These are phyloP conservation scores for Aphidius colemani DNA, from an alignment of 2,888 invertebrate genomes.

Conservation along the genomic window DNA sequence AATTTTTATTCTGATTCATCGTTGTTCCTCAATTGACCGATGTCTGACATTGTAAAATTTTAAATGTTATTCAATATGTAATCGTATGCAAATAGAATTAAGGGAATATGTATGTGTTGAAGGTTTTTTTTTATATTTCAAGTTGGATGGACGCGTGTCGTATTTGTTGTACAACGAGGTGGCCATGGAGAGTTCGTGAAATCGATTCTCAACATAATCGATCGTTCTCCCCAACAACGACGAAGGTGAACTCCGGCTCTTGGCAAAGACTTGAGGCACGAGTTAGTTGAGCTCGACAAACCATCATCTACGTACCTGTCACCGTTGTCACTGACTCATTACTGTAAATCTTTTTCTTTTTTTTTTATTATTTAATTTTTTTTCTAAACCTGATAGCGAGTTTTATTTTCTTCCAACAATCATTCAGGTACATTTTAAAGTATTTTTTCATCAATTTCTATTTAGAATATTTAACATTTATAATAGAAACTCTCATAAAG, in stretches of 20 bases:
- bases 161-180: constrained; percentile 37
- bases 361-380: no score
- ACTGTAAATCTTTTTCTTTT: not conserved
- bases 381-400: not conserved
- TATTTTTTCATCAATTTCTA: not conserved
- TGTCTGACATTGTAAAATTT: no score
- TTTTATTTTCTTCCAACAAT: constrained; percentile 7
- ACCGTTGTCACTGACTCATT: constrained; percentile 30
- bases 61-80: not conserved
- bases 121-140: no score
- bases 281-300: constrained; percentile 43
- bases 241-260: constrained; percentile 44
- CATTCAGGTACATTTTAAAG: constrained; percentile 28
- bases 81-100: constrained; percentile 22
- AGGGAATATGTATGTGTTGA: constrained; percentile 14
- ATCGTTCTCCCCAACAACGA: constrained; percentile 44
- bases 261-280: constrained; percentile 16
- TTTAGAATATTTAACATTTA: no score
- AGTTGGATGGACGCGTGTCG: constrained; percentile 21
- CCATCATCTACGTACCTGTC: constrained; percentile 34
- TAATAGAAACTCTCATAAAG: not conserved
- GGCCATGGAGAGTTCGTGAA: constrained; percentile 40
- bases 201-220: constrained; percentile 43
- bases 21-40: constrained; percentile 1
- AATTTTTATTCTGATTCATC: not conserved